phyloP scores from a whole-genome alignment of 2,797 vertebrate species.

The Pipistrellus nathusii region DNA sequence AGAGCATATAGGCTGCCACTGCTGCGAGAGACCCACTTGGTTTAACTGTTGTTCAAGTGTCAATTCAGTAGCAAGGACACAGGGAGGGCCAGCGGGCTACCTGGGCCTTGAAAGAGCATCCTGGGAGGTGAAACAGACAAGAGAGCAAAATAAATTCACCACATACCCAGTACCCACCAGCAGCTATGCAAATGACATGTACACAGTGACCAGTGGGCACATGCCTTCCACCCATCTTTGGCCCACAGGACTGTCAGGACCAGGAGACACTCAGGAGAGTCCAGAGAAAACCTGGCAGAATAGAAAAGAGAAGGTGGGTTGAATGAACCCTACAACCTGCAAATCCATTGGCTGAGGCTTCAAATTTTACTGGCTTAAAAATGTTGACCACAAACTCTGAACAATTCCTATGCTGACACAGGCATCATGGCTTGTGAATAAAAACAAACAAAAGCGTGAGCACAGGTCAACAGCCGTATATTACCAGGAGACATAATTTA shows the following conservation, averaged over 20 bases:
- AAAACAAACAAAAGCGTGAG: neutral
- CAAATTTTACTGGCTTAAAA: neutral
- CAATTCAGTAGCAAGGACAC: neutral
- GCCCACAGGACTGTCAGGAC: accelerated
- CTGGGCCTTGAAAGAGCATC: neutral
- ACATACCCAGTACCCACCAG: no score
- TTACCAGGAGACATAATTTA: neutral
- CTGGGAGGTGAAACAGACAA: neutral
- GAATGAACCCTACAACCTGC: neutral
- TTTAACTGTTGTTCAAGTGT: neutral
- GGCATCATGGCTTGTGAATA: neutral
- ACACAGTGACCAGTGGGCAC: neutral
- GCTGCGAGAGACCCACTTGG: neutral
- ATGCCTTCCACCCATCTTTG: accelerated
- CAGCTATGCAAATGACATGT: accelerated
- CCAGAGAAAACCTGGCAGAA: neutral
- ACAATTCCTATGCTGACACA: neutral
- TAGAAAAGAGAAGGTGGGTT: neutral
- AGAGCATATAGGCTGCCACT: neutral
- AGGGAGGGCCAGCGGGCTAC: neutral
- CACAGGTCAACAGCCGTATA: neutral
- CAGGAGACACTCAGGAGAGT: neutral
- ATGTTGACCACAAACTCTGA: neutral
- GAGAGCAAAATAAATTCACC: neutral
- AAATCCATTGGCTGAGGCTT: neutral